Conservation (phyloP, 2,113 vertebrate species). For the Merops nubicus region DNA sequence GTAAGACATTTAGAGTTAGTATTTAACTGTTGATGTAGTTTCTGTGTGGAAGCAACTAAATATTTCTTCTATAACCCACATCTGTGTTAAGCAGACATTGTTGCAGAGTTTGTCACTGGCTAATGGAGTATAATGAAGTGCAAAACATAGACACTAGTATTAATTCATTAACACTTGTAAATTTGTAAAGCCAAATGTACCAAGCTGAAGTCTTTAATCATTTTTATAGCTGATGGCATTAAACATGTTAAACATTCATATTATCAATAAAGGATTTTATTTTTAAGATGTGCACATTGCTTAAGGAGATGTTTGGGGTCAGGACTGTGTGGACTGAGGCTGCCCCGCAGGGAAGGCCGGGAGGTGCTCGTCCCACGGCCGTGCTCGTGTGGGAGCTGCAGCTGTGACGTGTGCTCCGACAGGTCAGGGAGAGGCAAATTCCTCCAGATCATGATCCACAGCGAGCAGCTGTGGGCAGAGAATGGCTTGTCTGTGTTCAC, state of each 20-base stretch:
- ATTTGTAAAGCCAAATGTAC: constrained; percentile 78
- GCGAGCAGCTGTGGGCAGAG: neutral
- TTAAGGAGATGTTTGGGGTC: neutral
- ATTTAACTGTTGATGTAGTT: constrained; percentile 74
- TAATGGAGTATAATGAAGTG: constrained; percentile 69
- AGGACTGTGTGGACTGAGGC: neutral
- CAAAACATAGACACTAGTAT: constrained; percentile 48
- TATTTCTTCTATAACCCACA: constrained; percentile 57
- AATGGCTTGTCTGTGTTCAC: no score
- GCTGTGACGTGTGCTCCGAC: neutral
- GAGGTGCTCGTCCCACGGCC: neutral
- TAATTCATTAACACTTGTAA: constrained; percentile 75
- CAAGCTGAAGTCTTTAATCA: constrained; percentile 70
- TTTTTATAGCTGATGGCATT: constrained; percentile 80
- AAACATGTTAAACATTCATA: constrained; percentile 74
- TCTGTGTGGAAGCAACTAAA: constrained; percentile 68
- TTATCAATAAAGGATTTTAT: constrained; percentile 71
- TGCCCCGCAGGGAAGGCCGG: neutral
- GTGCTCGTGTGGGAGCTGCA: fast-evolving
- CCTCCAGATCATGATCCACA: fast-evolving
- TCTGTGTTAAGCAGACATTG: constrained; percentile 35
- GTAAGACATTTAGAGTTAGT: constrained; percentile 67
- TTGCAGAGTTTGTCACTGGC: constrained; percentile 68
- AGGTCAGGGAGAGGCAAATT: neutral
- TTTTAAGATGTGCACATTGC: constrained; percentile 65